These are phyloP conservation scores for Carpatolechia fugitivella DNA, from an alignment of 2,888 invertebrate species.

Conservation along the genomic window DNA sequence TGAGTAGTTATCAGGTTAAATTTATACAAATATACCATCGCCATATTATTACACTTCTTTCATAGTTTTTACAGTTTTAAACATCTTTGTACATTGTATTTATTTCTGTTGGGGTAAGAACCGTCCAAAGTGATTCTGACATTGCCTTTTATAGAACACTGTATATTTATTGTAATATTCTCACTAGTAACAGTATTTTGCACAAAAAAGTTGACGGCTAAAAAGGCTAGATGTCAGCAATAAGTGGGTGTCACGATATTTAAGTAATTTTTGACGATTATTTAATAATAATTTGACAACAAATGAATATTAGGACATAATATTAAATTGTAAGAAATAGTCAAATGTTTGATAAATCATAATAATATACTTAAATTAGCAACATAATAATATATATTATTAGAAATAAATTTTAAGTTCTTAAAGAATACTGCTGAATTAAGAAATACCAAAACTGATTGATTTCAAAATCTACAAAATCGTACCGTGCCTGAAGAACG, in stretches of 20 bases:
- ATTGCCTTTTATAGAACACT: not conserved
- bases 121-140: too few relatives aligned
- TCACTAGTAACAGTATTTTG: not conserved
- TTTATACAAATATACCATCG: too few relatives aligned
- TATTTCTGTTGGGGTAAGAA: too few relatives aligned
- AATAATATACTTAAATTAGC: conserved; percentile 4
- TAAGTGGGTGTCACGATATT: not conserved
- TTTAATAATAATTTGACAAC: not conserved
- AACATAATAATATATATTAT: conserved; percentile 4
- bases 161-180: not conserved
- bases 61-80: too few relatives aligned
- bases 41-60: too few relatives aligned
- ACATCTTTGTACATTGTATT: too few relatives aligned
- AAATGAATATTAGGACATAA: not conserved
- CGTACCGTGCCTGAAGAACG: too few relatives aligned
- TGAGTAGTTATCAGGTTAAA: too few relatives aligned
- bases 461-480: too few relatives aligned
- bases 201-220: not conserved
- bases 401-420: not conserved
- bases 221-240: not conserved
- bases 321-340: not conserved
- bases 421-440: not conserved
- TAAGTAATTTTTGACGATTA: not conserved
- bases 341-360: not conserved
- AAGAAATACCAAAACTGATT: too few relatives aligned